Percentiles rank a stretch among this genome's conserved stretches.
These are phyloP conservation scores for Diplodus puntazzo DNA, from an alignment of 2,797 vertebrate species.

Conservation along the genomic window DNA sequence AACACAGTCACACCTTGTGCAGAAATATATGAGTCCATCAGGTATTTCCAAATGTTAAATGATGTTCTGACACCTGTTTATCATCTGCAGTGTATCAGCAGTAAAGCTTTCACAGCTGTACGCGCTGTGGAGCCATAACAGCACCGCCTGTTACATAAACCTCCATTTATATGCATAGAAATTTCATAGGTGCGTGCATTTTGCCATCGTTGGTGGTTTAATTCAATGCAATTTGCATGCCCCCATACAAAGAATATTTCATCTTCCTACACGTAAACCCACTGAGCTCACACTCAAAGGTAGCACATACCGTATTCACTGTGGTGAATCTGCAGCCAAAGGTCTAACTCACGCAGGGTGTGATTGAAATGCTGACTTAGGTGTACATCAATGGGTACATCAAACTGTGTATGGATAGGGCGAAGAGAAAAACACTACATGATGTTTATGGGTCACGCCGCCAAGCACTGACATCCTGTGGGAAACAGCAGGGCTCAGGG, in stretches of 20 bases:
- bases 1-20: constrained; percentile 2
- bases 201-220: constrained; percentile 30
- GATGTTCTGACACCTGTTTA: neutral
- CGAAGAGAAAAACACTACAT: constrained; percentile 5
- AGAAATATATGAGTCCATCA: neutral
- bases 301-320: constrained; percentile 8
- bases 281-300: constrained; percentile 31
- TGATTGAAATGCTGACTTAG: constrained; percentile 21
- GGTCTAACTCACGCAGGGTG: constrained; percentile 8
- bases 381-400: neutral
- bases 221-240: constrained; percentile 61
- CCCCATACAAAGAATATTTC: constrained; percentile 37
- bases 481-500: constrained; percentile 9
- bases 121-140: constrained; percentile 21
- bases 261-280: constrained; percentile 40
- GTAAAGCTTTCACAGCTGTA: constrained; percentile 36
- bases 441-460: neutral
- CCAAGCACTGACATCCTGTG: constrained; percentile 13
- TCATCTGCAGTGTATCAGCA: constrained; percentile 28
- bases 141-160: constrained; percentile 37
- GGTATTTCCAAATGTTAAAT: constrained; percentile 13
- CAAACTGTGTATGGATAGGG: neutral
- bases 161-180: constrained; percentile 39
- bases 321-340: constrained; percentile 27
- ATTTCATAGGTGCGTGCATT: constrained; percentile 36